Conservation (phyloP, 2,797 vertebrate species). For the Pristis pectinata region DNA sequence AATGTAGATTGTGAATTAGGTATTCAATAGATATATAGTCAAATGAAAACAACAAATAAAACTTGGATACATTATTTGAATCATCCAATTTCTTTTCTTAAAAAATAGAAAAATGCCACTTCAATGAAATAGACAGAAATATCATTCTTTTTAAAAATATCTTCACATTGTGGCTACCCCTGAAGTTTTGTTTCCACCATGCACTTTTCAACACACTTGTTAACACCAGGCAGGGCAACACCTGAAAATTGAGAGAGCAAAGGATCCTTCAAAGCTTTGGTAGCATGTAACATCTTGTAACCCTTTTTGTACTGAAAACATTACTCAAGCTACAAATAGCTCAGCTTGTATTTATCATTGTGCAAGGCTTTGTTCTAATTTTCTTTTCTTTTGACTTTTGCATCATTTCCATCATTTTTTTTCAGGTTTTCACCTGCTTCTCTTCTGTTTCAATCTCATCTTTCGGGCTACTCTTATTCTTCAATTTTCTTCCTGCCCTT, state of each 20-base stretch:
- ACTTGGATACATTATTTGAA: neutral
- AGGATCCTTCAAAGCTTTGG: neutral
- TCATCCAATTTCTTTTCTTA: neutral
- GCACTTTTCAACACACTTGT: constrained; percentile 9
- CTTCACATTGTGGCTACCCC: neutral
- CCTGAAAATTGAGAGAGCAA: neutral
- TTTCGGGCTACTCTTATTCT: neutral
- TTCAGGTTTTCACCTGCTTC: neutral
- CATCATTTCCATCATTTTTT: neutral
- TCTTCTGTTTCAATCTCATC: neutral
- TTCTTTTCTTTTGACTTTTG: neutral
- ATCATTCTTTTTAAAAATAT: neutral
- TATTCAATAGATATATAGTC: neutral
- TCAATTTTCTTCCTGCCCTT: neutral
- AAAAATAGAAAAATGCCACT: neutral
- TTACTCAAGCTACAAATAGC: neutral
- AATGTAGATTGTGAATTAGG: neutral
- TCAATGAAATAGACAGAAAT: neutral
- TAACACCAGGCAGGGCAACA: neutral
- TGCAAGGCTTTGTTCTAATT: neutral
- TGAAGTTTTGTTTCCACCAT: neutral
- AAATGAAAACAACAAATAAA: neutral
- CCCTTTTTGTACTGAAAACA: neutral
- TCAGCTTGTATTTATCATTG: neutral
- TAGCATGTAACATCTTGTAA: neutral